Evolutionary conservation across 1,140 invertebrate genomes (phyloP).

Genomic region (Temnothorax nylanderi): DNA sequence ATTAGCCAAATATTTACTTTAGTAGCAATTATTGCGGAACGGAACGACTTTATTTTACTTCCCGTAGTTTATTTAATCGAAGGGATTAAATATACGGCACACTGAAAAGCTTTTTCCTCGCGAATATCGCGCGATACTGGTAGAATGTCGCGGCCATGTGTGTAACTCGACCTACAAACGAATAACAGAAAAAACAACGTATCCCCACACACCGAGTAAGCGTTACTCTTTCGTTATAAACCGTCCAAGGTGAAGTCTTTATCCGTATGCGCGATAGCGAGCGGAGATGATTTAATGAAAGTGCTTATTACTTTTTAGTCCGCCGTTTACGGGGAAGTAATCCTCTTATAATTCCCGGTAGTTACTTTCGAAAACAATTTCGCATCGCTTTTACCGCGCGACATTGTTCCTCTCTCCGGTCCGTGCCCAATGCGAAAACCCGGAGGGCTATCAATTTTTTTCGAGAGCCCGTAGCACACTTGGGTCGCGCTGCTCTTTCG

Average conservation of each 20-base stretch:
- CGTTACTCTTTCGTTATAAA: conserved; percentile 43
- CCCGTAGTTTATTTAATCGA: conserved; percentile 24
- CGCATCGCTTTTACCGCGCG: conserved; percentile 41
- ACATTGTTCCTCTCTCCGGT: conserved; percentile 30
- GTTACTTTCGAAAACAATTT: conserved; percentile 60
- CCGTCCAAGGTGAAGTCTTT: not conserved
- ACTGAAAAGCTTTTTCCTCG: conserved; percentile 14
- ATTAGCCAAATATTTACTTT: conserved; percentile 39
- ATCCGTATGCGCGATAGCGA: not conserved
- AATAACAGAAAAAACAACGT: conserved; percentile 27
- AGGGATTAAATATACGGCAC: conserved; percentile 34
- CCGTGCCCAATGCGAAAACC: conserved; percentile 47
- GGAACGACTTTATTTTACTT: conserved; percentile 12
- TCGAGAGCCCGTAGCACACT: conserved; percentile 54
- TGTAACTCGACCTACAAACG: conserved; percentile 55
- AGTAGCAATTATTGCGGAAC: conserved; percentile 9
- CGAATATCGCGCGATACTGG: conserved; percentile 2
- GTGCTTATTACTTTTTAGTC: conserved; percentile 45
- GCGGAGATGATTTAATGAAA: conserved; percentile 20
- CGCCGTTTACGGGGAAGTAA: conserved; percentile 28
- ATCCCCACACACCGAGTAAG: not conserved
- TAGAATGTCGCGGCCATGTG: conserved; percentile 40
- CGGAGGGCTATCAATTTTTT: conserved; percentile 57
- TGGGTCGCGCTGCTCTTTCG: conserved; percentile 45
- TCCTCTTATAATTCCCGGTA: conserved; percentile 50